A percentile compares a stretch with the other conserved stretches of the same genome.
Conservation (phyloP, 2,797 vertebrate genomes). For the Pseudocheirus occidentalis region DNA sequence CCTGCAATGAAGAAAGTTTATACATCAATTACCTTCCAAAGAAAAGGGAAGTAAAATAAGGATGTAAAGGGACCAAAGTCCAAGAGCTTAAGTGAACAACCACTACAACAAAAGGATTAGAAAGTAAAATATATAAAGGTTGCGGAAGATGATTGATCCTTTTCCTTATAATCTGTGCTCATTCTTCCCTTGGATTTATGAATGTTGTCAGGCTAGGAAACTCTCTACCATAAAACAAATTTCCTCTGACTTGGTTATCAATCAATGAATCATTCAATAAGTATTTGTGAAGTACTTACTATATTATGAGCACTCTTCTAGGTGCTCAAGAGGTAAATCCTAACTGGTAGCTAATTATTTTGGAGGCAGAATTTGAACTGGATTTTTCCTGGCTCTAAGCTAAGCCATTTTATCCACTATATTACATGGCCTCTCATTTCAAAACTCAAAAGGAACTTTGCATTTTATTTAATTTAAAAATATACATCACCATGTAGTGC, state of each 20-base stretch:
- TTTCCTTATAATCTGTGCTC: background rate
- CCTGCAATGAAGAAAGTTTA: slow-evolving; percentile 47
- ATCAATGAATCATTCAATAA: background rate
- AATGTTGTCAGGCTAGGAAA: background rate
- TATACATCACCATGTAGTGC: background rate
- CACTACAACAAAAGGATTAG: slow-evolving; percentile 3
- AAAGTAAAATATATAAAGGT: slow-evolving; percentile 3
- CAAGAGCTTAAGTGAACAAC: background rate
- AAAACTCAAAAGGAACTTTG: background rate
- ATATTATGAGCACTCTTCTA: background rate
- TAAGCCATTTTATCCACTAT: background rate
- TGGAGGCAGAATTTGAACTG: background rate
- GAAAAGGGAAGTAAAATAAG: background rate
- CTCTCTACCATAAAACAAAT: background rate
- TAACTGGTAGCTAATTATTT: background rate
- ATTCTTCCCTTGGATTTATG: background rate
- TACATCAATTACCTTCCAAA: slow-evolving; percentile 50
- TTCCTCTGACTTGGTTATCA: background rate
- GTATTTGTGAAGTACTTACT: background rate
- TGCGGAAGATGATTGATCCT: background rate
- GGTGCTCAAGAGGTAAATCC: background rate
- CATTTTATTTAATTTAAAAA: background rate
- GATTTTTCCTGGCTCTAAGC: background rate
- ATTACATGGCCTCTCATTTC: background rate
- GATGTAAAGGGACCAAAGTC: background rate